These are phyloP conservation scores for Amphipyra berbera DNA, from an alignment of 2,888 invertebrate species.

Conservation along the genomic window DNA sequence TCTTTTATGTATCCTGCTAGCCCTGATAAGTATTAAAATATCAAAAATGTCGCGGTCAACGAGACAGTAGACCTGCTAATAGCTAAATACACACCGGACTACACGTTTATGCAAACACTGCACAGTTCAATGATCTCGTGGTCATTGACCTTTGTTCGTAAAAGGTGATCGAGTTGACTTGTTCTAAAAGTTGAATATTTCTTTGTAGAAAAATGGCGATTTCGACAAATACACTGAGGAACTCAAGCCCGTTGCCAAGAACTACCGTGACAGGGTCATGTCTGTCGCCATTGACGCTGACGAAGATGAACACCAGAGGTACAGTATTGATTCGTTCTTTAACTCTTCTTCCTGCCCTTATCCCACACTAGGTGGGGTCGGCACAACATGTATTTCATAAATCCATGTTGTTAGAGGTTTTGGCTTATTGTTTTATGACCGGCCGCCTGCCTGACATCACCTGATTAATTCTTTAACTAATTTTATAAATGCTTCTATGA, in stretches of 20 bases:
- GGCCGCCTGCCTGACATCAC: too few species aligned
- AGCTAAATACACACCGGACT: constrained; percentile 16
- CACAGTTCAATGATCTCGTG: constrained; percentile 54
- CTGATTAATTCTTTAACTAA: too few species aligned
- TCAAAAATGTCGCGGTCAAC: constrained; percentile 11
- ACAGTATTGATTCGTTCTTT: constrained; percentile 18
- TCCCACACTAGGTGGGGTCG: too few species aligned
- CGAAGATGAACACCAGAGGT: constrained; percentile 97
- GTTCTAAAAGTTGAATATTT: constrained; percentile 41
- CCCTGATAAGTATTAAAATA: background rate
- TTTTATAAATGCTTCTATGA: too few species aligned
- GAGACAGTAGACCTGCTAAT: constrained; percentile 23
- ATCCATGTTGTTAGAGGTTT: too few species aligned
- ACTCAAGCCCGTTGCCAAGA: constrained; percentile 95
- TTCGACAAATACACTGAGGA: constrained; percentile 94
- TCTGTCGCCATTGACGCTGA: constrained; percentile 98
- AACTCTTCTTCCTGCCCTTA: too few species aligned
- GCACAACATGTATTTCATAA: too few species aligned
- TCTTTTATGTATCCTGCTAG: background rate
- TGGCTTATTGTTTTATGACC: too few species aligned
- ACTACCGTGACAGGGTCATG: constrained; percentile 97
- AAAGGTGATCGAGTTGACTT: constrained; percentile 21
- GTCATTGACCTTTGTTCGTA: constrained; percentile 56
- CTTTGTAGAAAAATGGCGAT: constrained; percentile 92
- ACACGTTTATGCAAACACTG: constrained; percentile 37